A percentile compares a stretch with the other conserved stretches of the same genome.
phyloP scores from a whole-genome alignment of 2,797 vertebrate genomes.

The Poecilia picta region DNA sequence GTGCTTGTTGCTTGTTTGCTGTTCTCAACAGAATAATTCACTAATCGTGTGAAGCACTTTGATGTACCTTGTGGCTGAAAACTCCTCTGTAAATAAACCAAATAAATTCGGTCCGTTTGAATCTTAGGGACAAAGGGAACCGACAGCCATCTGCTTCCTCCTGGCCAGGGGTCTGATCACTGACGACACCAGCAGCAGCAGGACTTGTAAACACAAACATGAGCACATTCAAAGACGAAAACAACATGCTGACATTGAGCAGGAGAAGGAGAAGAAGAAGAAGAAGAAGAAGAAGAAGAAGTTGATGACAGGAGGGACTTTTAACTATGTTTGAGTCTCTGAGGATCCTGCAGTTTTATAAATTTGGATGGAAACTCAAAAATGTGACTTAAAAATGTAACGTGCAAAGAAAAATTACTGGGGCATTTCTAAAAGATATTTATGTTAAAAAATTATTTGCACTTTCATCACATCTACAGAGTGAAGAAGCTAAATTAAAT shows the following conservation, averaged over 20 bases:
- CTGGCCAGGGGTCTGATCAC: neutral
- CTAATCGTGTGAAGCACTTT: too few relatives aligned
- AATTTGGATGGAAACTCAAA: neutral
- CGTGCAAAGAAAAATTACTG: neutral
- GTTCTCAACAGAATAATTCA: neutral
- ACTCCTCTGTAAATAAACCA: neutral
- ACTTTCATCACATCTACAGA: neutral
- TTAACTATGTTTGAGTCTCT: neutral
- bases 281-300: neutral
- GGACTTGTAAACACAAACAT: neutral
- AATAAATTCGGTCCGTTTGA: neutral
- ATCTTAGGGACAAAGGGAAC: conserved; percentile 28
- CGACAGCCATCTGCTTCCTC: neutral
- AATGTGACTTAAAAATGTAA: neutral
- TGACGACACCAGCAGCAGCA: too few relatives aligned
- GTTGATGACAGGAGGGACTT: neutral
- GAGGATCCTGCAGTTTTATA: neutral
- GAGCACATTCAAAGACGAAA: neutral
- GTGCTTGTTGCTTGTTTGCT: neutral
- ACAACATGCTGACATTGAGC: neutral
- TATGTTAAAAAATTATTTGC: neutral
- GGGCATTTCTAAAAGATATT: neutral
- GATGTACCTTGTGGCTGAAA: too few relatives aligned
- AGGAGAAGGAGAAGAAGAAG: too few relatives aligned
- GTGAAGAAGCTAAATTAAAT: neutral